Conservation (phyloP, 2,113 vertebrate species). For the Catharus minimus region DNA sequence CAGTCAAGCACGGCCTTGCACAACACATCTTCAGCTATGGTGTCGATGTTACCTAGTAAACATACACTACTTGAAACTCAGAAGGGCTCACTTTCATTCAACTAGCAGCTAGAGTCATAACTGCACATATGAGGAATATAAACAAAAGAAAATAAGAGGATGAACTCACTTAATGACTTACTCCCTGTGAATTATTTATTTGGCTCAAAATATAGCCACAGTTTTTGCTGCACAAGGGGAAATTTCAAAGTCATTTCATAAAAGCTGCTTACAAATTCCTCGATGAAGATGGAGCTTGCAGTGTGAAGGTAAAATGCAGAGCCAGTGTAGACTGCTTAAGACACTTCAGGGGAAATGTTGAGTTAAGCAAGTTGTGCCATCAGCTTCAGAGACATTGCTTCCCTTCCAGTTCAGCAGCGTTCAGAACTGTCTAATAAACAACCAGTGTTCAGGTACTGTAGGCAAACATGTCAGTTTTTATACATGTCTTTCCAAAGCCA, state of each 20-base stretch:
- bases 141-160: neutral
- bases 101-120: neutral
- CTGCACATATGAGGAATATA: neutral
- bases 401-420: neutral
- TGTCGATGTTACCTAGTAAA: neutral
- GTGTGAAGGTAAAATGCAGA: neutral
- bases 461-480: neutral
- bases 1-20: neutral
- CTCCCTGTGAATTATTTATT: neutral
- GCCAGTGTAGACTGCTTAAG: neutral
- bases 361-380: neutral
- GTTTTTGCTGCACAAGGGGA: neutral
- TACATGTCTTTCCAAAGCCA: neutral
- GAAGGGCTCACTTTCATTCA: neutral
- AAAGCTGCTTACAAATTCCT: neutral
- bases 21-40: neutral
- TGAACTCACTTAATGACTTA: neutral
- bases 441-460: neutral
- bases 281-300: neutral
- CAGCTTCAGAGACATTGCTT: neutral
- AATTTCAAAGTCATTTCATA: slow-evolving; percentile 7
- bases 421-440: neutral
- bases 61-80: neutral
- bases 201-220: neutral
- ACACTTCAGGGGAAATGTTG: neutral